Evolutionary conservation across 1,140 invertebrate genomes (phyloP).

Genomic region (Trichoplusia ni): DNA sequence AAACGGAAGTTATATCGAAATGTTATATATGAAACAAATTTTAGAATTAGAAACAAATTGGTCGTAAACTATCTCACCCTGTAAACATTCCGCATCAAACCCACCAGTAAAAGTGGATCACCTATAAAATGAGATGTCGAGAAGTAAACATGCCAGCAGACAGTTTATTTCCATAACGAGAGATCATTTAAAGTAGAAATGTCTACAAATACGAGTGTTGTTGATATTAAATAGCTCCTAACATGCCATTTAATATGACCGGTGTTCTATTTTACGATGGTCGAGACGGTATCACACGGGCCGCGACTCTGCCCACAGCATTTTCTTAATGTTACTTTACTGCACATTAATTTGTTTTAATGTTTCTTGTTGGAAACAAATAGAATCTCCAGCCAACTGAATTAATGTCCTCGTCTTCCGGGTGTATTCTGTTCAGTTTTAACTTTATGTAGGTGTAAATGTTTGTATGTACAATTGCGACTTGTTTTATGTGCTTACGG

Average conservation of each 20-base stretch:
- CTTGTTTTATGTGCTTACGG: neutral
- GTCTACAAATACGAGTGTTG: neutral
- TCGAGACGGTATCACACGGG: neutral
- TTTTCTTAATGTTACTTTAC: constrained; percentile 39
- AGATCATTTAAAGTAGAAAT: constrained; percentile 1
- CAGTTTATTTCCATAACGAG: neutral
- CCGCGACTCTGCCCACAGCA: constrained; percentile 27
- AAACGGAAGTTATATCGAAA: no score
- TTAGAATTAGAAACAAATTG: neutral
- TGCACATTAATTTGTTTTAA: constrained; percentile 39
- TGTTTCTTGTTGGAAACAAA: constrained; percentile 21
- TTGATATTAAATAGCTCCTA: constrained; percentile 6
- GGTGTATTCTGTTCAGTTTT: constrained; percentile 3
- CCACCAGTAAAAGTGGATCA: neutral
- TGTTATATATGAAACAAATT: no score
- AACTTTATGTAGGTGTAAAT: neutral
- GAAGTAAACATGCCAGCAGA: neutral
- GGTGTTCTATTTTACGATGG: constrained; percentile 5
- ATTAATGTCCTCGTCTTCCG: constrained; percentile 4
- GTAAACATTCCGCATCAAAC: neutral
- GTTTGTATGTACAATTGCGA: neutral
- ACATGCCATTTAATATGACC: constrained; percentile 10
- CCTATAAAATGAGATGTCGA: neutral
- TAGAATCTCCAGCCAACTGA: neutral
- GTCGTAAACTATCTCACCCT: neutral